phyloP scores from a whole-genome alignment of 2,797 vertebrate species.

The Graptemys geographica region DNA sequence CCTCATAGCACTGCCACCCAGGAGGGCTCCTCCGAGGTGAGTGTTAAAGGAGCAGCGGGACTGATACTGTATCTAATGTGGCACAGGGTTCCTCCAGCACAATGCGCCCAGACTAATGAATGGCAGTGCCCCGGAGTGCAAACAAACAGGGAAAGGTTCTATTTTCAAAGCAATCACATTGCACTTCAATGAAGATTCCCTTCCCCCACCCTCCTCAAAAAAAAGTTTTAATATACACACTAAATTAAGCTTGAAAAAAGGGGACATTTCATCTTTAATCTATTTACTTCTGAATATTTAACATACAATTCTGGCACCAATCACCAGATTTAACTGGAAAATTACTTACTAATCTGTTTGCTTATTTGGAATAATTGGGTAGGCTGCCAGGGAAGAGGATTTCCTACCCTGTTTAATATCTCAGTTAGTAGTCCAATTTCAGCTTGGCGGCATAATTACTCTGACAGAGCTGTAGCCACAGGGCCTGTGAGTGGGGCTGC shows the following conservation, averaged over 20 bases:
- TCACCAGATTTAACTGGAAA: constrained; percentile 98
- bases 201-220: constrained; percentile 59
- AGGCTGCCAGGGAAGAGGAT: constrained; percentile 97
- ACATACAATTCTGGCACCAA: constrained; percentile 94
- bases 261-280: constrained; percentile 91
- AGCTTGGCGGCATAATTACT: constrained; percentile 99
- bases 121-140: constrained; percentile 66
- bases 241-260: constrained; percentile 86
- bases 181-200: constrained; percentile 79
- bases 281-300: constrained; percentile 98
- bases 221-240: constrained; percentile 88
- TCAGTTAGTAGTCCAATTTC: constrained; percentile 99
- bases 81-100: constrained; percentile 63
- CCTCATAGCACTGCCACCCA: background rate
- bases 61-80: constrained; percentile 62
- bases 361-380: constrained; percentile 99
- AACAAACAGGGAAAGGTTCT: constrained; percentile 66
- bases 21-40: constrained; percentile 66
- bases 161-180: constrained; percentile 73
- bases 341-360: constrained; percentile 99
- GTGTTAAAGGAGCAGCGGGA: constrained; percentile 67
- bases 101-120: constrained; percentile 65
- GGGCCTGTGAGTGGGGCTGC: constrained; percentile 99
- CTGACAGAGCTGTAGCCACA: constrained; percentile 99
- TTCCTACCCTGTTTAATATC: constrained; percentile 99